Percentiles rank a stretch among this genome's conserved stretches.
phyloP scores from a whole-genome alignment of 2,113 vertebrate genomes.

The Diphyllodes magnificus region DNA sequence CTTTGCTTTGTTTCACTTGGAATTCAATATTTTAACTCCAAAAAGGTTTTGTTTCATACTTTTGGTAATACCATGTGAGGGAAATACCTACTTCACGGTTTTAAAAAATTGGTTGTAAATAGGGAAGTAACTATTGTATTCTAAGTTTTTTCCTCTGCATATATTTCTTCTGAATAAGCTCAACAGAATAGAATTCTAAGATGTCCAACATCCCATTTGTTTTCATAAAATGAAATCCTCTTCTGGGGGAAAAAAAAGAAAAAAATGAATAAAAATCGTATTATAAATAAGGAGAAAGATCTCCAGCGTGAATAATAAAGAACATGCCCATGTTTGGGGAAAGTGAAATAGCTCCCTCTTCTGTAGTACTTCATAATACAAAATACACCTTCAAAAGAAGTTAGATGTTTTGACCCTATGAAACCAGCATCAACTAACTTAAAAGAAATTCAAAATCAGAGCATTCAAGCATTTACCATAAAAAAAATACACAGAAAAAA shows the following conservation, averaged over 20 bases:
- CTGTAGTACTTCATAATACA: not conserved
- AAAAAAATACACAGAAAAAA: not conserved
- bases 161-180: not conserved
- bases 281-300: not conserved
- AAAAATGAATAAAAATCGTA: not conserved
- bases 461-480: not conserved
- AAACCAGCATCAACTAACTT: not conserved
- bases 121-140: not conserved
- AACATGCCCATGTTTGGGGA: not conserved
- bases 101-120: not conserved
- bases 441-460: not conserved
- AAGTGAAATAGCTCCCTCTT: slow-evolving; percentile 30
- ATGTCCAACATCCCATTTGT: not conserved
- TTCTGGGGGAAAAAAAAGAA: not conserved
- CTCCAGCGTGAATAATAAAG: not conserved
- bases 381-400: not conserved
- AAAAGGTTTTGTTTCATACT: not conserved
- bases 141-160: not conserved
- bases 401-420: not conserved
- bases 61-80: not conserved
- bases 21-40: not conserved
- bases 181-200: not conserved
- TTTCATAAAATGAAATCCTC: not conserved
- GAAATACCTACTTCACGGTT: not conserved
- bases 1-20: not conserved